phyloP scores from a whole-genome alignment of 2,888 invertebrate species.

The Orchestes rusci region DNA sequence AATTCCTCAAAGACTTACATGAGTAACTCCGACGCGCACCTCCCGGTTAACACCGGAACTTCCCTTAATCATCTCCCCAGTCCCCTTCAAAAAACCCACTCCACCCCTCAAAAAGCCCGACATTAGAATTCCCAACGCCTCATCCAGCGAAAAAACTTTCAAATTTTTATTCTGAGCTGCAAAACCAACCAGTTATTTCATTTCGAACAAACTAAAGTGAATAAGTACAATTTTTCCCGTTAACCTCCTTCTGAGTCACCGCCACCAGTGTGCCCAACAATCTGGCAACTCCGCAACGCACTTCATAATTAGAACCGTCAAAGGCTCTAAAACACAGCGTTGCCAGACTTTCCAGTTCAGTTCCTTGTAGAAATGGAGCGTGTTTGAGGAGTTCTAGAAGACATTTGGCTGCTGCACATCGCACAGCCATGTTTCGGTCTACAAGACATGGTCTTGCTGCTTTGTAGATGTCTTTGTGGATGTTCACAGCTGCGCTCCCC shows the following conservation, averaged over 20 bases:
- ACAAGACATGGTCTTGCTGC: slow-evolving; percentile 81
- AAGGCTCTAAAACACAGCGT: slow-evolving; percentile 88
- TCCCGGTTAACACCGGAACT: slow-evolving; percentile 90
- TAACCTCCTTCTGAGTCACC: slow-evolving; percentile 57
- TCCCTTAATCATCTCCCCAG: slow-evolving; percentile 92
- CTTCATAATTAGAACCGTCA: slow-evolving; percentile 88
- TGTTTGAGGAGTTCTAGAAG: slow-evolving; percentile 83
- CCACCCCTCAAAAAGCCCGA: slow-evolving; percentile 93
- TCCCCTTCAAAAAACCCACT: slow-evolving; percentile 86
- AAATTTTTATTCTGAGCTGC: slow-evolving; percentile 38
- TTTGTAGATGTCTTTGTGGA: slow-evolving; percentile 86
- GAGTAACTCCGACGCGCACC: slow-evolving; percentile 94
- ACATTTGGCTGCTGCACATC: slow-evolving; percentile 89
- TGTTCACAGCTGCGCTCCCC: slow-evolving; percentile 83
- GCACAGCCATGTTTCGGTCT: slow-evolving; percentile 87
- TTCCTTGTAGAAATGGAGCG: slow-evolving; percentile 75
- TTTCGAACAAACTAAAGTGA: background rate
- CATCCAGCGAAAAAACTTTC: slow-evolving; percentile 76
- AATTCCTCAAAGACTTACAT: slow-evolving; percentile 52
- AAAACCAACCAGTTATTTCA: slow-evolving; percentile 2
- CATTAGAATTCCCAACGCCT: slow-evolving; percentile 84
- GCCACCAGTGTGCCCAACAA: slow-evolving; percentile 83
- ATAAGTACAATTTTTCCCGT: slow-evolving; percentile 40
- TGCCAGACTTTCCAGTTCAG: slow-evolving; percentile 86
- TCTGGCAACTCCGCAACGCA: slow-evolving; percentile 85